Evolutionary conservation across 2,113 vertebrate species (phyloP).

Genomic region (Cyprinodon brontotheroides): DNA sequence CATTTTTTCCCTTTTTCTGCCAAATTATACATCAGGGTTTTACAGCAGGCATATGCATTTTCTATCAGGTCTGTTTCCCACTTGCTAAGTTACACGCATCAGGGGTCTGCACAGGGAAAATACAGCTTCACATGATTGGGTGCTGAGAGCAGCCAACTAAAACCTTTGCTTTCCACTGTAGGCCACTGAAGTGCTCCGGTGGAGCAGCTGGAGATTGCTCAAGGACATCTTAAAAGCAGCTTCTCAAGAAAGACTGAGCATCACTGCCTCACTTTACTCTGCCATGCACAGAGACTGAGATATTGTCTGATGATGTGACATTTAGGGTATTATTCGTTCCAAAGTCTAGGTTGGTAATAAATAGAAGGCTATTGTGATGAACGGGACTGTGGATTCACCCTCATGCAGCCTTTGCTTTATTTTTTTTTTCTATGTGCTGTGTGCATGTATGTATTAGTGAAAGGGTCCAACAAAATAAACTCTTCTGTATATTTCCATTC

Average conservation of each 20-base stretch:
- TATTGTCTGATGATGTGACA: constrained; percentile 40
- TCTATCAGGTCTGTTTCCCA: constrained; percentile 30
- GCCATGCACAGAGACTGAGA: constrained; percentile 40
- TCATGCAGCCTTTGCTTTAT: constrained; percentile 10
- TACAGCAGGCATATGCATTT: constrained; percentile 30
- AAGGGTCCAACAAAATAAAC: not conserved
- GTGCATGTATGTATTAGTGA: not conserved
- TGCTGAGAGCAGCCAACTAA: constrained; percentile 11
- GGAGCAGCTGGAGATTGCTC: constrained; percentile 42
- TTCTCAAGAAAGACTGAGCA: constrained; percentile 17
- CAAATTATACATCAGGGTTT: constrained; percentile 12
- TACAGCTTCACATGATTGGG: not conserved
- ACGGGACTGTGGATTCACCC: constrained; percentile 27
- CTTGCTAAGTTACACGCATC: constrained; percentile 9
- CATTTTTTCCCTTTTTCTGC: constrained; percentile 6
- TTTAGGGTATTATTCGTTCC: constrained; percentile 24
- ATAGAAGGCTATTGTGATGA: constrained; percentile 39
- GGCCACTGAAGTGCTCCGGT: constrained; percentile 10
- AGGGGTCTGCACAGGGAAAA: constrained; percentile 6
- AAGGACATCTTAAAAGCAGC: constrained; percentile 39
- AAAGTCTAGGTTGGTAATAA: constrained; percentile 36
- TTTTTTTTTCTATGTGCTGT: not conserved
- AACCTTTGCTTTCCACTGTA: not conserved
- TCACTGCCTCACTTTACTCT: constrained; percentile 15
- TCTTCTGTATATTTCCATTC: constrained; percentile 18